These are phyloP conservation scores for Melanostoma mellinum DNA, from an alignment of 2,888 invertebrate species.

Conservation along the genomic window DNA sequence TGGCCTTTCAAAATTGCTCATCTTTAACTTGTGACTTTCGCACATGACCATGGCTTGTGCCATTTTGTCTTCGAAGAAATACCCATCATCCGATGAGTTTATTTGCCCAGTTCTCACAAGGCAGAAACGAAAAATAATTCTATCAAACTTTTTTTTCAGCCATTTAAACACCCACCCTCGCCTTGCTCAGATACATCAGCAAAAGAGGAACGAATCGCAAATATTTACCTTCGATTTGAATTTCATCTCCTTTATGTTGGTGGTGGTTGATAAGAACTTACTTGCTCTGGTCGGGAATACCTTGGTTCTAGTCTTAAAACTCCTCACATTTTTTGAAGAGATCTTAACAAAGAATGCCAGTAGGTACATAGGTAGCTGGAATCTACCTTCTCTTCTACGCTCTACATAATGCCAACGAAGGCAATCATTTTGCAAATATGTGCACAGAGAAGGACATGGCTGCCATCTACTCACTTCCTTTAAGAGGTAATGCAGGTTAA, in stretches of 20 bases:
- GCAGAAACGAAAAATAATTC: background rate
- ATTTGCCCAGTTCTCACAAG: constrained; percentile 56
- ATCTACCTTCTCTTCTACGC: background rate
- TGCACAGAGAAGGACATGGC: constrained; percentile 64
- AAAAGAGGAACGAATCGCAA: constrained; percentile 69
- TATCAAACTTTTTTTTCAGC: constrained; percentile 45
- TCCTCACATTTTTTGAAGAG: constrained; percentile 22
- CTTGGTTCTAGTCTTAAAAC: constrained; percentile 1
- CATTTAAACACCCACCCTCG: constrained; percentile 44
- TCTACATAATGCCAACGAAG: constrained; percentile 50
- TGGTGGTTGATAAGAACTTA: constrained; percentile 29
- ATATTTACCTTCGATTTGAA: constrained; percentile 73
- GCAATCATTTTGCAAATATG: constrained; percentile 68
- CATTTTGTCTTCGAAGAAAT: constrained; percentile 27
- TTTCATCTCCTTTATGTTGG: constrained; percentile 46
- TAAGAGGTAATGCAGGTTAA: constrained; percentile 48
- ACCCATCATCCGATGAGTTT: constrained; percentile 45
- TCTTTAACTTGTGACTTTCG: constrained; percentile 55
- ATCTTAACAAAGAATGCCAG: constrained; percentile 44
- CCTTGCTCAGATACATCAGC: constrained; percentile 36
- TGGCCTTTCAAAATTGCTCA: constrained; percentile 20
- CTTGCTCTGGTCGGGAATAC: constrained; percentile 15
- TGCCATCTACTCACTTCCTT: constrained; percentile 44
- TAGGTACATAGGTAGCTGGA: background rate
- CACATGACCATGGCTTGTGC: constrained; percentile 56